Conservation (phyloP, 2,113 vertebrate species). For the Mormoops blainvillei region DNA sequence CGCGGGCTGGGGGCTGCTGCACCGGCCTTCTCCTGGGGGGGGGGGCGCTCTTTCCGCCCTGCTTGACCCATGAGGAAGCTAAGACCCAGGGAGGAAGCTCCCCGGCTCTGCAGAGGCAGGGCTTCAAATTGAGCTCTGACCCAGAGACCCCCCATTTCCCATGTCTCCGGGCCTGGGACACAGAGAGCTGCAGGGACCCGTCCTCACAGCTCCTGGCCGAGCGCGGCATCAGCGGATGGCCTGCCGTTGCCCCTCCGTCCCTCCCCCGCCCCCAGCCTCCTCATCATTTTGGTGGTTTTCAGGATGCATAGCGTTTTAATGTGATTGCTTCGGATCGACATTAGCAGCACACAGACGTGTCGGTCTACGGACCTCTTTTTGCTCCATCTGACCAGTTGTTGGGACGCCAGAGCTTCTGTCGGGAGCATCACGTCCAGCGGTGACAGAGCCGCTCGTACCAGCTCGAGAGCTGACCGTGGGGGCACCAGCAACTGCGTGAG, state of each 20-base stretch:
- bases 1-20: accelerated
- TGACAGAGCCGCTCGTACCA: accelerated
- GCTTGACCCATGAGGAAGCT: background rate
- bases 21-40: background rate
- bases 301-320: no score
- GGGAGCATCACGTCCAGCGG: accelerated
- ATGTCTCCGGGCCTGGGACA: background rate
- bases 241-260: no score
- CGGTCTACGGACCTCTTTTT: background rate
- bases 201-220: no score
- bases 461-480: background rate
- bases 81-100: background rate
- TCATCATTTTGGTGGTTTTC: no score
- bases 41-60: background rate
- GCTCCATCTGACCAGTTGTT: background rate
- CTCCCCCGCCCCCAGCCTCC: no score
- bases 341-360: accelerated
- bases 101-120: no score
- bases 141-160: background rate
- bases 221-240: no score
- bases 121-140: background rate
- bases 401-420: no score
- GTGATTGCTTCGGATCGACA: background rate
- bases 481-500: background rate
- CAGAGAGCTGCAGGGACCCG: background rate